These are phyloP conservation scores for Callorhinus ursinus DNA, from an alignment of 2,113 vertebrate species.

Conservation along the genomic window DNA sequence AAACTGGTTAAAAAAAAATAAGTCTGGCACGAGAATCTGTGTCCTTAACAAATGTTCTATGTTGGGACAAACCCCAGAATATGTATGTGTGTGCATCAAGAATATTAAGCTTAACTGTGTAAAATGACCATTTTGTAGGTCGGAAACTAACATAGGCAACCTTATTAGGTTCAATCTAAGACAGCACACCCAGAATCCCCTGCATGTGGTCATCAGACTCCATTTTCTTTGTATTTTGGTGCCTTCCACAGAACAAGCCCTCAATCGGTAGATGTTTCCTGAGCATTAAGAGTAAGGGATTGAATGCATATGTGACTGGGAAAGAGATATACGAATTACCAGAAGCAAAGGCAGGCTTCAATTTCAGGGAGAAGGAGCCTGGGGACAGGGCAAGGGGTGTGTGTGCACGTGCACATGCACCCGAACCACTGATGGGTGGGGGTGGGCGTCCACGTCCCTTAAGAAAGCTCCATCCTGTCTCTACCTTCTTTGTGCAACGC, in stretches of 20 bases:
- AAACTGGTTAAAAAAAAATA: slow-evolving; percentile 21
- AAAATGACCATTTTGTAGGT: neutral
- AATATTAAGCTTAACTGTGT: neutral
- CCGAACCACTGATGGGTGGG: neutral
- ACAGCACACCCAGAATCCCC: neutral
- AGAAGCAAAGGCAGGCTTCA: neutral
- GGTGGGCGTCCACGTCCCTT: neutral
- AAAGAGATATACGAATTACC: neutral
- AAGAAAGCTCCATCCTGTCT: neutral
- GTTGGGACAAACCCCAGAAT: neutral
- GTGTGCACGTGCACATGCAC: neutral
- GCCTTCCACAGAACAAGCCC: neutral
- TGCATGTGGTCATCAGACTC: neutral
- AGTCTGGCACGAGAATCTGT: neutral
- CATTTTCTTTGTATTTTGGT: neutral
- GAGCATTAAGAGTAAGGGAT: neutral
- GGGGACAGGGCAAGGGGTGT: neutral
- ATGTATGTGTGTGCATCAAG: neutral
- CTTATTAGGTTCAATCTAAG: neutral
- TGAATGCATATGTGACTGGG: neutral
- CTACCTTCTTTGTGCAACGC: neutral
- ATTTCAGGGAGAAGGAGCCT: neutral
- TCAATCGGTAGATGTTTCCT: neutral
- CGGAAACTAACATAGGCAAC: neutral
- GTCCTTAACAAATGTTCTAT: neutral